These are phyloP conservation scores for Macrobrachium nipponense DNA, from an alignment of 1,140 invertebrate species.

Conservation along the genomic window DNA sequence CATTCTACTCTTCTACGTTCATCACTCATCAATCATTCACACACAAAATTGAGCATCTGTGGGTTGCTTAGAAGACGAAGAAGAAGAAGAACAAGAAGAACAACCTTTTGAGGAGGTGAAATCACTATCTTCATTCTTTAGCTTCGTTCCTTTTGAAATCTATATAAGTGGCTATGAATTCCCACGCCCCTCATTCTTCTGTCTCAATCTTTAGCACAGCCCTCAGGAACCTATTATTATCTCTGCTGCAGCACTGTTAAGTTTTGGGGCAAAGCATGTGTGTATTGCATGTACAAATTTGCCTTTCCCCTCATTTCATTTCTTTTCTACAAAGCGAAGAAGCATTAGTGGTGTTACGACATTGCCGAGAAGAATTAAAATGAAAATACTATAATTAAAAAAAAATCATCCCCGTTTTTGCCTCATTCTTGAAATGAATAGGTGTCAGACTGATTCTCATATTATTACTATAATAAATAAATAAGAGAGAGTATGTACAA, in stretches of 20 bases:
- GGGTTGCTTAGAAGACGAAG: neutral
- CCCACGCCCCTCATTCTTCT: neutral
- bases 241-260: conserved; percentile 39
- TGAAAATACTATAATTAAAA: too few species aligned
- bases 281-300: neutral
- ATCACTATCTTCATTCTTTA: conserved; percentile 1
- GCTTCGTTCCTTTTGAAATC: conserved; percentile 1
- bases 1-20: conserved; percentile 26
- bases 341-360: too few species aligned
- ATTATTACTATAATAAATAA: too few species aligned
- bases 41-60: conserved; percentile 32
- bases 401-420: neutral
- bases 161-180: too few species aligned
- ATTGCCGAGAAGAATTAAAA: too few species aligned
- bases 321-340: too few species aligned
- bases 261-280: neutral
- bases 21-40: conserved; percentile 25
- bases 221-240: conserved; percentile 55
- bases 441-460: conserved; percentile 47
- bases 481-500: conserved; percentile 41
- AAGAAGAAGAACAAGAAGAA: too few species aligned
- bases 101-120: too few species aligned
- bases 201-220: conserved; percentile 29
- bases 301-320: too few species aligned
- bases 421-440: conserved; percentile 31